phyloP scores from a whole-genome alignment of 2,888 invertebrate species.

The Agrochola lota region DNA sequence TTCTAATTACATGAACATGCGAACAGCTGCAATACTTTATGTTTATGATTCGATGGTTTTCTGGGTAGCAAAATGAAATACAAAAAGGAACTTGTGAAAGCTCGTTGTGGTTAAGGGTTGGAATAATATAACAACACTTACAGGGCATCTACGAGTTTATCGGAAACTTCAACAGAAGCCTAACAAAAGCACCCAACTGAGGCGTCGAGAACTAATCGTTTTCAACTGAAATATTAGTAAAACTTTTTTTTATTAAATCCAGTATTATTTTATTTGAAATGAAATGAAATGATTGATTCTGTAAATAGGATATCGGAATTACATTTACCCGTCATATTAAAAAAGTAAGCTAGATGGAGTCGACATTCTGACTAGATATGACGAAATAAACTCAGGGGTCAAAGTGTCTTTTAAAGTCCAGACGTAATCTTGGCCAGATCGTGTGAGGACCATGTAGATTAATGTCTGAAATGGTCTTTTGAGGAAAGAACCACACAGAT shows the following conservation, averaged over 20 bases:
- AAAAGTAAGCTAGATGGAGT: too few relatives aligned
- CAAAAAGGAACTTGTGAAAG: not conserved
- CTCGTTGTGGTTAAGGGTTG: not conserved
- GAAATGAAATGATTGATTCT: too few relatives aligned
- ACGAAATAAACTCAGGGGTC: too few relatives aligned
- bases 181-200: not conserved
- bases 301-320: too few relatives aligned
- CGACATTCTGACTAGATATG: too few relatives aligned
- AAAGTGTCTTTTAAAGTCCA: too few relatives aligned
- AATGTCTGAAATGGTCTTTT: too few relatives aligned
- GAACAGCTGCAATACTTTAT: not conserved
- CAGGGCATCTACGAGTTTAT: not conserved
- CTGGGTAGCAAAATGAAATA: not conserved
- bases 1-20: not conserved
- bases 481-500: too few relatives aligned
- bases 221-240: not conserved
- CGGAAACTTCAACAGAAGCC: slow-evolving; percentile 15
- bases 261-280: not conserved
- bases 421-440: too few relatives aligned
- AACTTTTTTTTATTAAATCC: not conserved
- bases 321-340: too few relatives aligned
- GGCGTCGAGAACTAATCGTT: not conserved
- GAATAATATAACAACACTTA: slow-evolving; percentile 17
- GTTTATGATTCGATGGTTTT: not conserved
- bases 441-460: too few relatives aligned